Evolutionary conservation across 2,113 vertebrate genomes (phyloP), one percentile per base, ranked within the genome.

Genomic region (Daboia siamensis): DNA sequence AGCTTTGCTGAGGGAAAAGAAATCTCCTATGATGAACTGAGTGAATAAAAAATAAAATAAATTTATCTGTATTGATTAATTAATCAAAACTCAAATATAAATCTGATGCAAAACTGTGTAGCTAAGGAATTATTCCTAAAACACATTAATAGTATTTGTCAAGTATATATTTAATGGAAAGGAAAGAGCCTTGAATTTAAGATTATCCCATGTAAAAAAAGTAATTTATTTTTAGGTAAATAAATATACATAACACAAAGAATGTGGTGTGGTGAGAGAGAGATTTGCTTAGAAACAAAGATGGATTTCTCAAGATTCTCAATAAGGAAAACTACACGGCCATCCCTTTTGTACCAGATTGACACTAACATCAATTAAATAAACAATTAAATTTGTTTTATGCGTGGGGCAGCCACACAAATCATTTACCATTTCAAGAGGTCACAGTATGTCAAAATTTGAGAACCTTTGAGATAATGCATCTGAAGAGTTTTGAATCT

Each of bases 1-100:
- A 96, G 94, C 99, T 99, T 97, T 99, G 99, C 94, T 99, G 99
- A 93, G 99, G 99, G 96, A 99, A 99, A 84, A 99, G 98, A 94
- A 99, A 99, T 94, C 99, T 98, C 94, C 99, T 97, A 96, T 99
- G 98, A 97, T 99, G 99, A 96, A 99, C 99, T 99, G 96, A 87
- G 64, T 92, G 94, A 96, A 96, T 54, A 96, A 95, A 95, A 80
- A 20, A 80, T 20, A 80, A 80, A 88, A 95, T 0, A 97, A 90
- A 94, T 92, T 94, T 12, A 86, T 55, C 17, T 54, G 20, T 91
- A 69, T 89, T 55, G 88, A 88, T 93, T 86, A 93, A 24, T 93
- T 93, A 92, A 80, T 85, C 69, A 92, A 94, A 57, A 90, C 2
- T 93, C 29, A 52, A 90, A 15, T 11, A 90, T 20, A 61, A 92